Evolutionary conservation across 2,113 vertebrate species (phyloP).

Genomic region (Accipiter cooperii): DNA sequence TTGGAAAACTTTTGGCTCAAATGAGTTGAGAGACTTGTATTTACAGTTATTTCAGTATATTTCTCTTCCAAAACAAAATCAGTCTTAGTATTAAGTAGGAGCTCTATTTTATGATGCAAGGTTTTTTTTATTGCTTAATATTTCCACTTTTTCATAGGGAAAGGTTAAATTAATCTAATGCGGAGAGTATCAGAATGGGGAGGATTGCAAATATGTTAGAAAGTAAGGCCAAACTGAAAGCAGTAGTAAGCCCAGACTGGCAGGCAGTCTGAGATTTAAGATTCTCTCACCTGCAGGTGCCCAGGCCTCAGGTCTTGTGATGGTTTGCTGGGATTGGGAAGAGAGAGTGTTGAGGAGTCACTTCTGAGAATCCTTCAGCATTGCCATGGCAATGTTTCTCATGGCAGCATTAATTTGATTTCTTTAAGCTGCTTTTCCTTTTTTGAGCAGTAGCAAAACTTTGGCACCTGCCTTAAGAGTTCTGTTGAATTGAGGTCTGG

Average conservation of each 20-base stretch:
- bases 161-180: background rate
- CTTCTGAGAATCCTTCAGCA: background rate
- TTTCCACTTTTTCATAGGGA: background rate
- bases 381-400: background rate
- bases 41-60: background rate
- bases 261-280: background rate
- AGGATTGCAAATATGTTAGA: background rate
- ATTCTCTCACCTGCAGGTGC: background rate
- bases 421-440: background rate
- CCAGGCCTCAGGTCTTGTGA: background rate
- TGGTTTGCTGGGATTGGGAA: background rate
- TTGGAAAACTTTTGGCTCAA: background rate
- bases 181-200: rapidly evolving
- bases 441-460: background rate
- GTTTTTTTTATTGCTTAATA: background rate
- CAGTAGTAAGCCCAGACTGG: background rate
- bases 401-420: background rate
- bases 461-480: background rate
- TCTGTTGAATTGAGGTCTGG: background rate
- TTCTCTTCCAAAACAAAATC: background rate
- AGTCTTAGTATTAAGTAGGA: background rate
- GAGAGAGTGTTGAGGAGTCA: background rate
- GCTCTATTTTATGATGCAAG: background rate
- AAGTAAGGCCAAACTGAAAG: background rate
- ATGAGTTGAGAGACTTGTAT: background rate